Evolutionary conservation across 2,797 vertebrate species (phyloP), one percentile per base, ranked within the genome.

Genomic region (Prionace glauca): DNA sequence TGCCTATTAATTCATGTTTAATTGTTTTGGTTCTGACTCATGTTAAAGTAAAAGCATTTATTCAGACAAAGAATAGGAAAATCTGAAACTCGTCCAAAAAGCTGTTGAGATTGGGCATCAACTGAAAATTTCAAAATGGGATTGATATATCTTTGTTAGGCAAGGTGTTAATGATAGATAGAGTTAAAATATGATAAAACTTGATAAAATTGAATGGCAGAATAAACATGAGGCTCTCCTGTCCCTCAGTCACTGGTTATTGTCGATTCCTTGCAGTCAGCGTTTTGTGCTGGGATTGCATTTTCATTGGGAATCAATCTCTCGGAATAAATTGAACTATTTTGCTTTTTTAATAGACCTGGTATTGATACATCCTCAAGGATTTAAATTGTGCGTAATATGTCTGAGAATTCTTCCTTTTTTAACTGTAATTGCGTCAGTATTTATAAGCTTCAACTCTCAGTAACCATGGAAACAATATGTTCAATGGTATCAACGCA

Each of bases 381-480:
- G 90, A 92, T 62, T 92, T 92, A 92, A 69, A 69, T 92, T 67
- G 1, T 67, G 9, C n/a, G 16, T 36, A 36, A 10, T 69, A 36
- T 67, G n/a, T 69, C 36, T 67, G 62, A 24, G 29, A 92, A 36
- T 91, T 67, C 60, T 92, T 90, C 60, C 9, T 92, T 36, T 92
- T 92, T 84, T 45, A 84, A 92, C n/a, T 67, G n/a, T 92, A 62
- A 65, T 90, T 90, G 87, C 65, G 65, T 92, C 65, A 69, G 90
- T 69, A 92, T 92, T 92, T 92, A 69, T 69, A 92, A 92, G 90
- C 36, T 22, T 92, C 90, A 92, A 65, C 65, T 92, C 90, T 20
- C 26, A 12, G 90, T 92, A 92, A 92, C 90, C 65, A 69, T 92
- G 65, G 90, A 92, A 92, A 92, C 62, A 69, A 69, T 92, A 92